Evolutionary conservation across 2,888 invertebrate genomes (phyloP).

Genomic region (Lasioglossum figueresi): DNA sequence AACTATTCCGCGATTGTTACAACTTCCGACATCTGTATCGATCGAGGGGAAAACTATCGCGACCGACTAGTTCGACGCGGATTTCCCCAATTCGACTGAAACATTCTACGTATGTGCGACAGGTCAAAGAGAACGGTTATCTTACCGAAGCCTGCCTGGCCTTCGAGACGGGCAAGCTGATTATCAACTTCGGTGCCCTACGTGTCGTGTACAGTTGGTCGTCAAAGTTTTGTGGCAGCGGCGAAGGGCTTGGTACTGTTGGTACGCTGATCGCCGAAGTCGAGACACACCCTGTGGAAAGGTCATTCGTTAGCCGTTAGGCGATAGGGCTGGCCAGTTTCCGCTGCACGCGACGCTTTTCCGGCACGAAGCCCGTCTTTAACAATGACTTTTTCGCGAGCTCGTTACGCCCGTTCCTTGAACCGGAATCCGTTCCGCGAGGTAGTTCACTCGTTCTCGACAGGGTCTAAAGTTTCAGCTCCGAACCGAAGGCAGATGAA

Average conservation of each 20-base stretch:
- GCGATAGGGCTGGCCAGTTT: not conserved
- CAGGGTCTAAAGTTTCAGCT: not conserved
- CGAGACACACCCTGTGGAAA: slow-evolving; percentile 75
- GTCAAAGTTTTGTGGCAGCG: slow-evolving; percentile 64
- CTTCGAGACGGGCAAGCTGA: slow-evolving; percentile 69
- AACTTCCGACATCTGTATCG: slow-evolving; percentile 26
- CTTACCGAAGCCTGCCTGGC: slow-evolving; percentile 75
- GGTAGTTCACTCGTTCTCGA: slow-evolving; percentile 23
- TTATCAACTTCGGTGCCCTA: slow-evolving; percentile 70
- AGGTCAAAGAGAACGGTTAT: not conserved
- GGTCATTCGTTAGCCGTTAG: slow-evolving; percentile 15
- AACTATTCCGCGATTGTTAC: slow-evolving; percentile 47
- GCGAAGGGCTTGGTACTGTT: slow-evolving; percentile 73
- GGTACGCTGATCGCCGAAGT: slow-evolving; percentile 77
- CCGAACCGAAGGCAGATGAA: not conserved
- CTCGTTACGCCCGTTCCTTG: not conserved
- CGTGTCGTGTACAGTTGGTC: slow-evolving; percentile 76
- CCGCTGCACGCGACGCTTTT: slow-evolving; percentile 10
- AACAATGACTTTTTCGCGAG: not conserved
- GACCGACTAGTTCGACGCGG: not conserved
- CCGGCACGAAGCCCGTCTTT: not conserved
- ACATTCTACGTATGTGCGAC: not conserved
- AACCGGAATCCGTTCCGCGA: not conserved
- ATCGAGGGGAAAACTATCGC: slow-evolving; percentile 9
- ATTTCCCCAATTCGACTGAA: not conserved